Evolutionary conservation across 2,888 invertebrate genomes (phyloP).

Genomic region (Machimus atricapillus): DNA sequence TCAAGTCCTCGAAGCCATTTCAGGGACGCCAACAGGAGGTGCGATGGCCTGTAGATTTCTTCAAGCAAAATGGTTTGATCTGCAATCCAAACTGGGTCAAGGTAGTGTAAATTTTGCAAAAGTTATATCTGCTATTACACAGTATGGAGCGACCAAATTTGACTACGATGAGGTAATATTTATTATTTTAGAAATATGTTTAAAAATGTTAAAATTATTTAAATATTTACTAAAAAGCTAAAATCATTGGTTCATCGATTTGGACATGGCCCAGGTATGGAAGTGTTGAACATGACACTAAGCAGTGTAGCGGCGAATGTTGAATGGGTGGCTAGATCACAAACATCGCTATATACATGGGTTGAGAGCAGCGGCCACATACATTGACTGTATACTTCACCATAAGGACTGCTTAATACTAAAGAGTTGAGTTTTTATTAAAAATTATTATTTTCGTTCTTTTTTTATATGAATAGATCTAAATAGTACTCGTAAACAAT

Average conservation of each 20-base stretch:
- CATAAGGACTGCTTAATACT: constrained; percentile 31
- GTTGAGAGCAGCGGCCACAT: constrained; percentile 59
- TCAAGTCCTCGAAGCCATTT: constrained; percentile 62
- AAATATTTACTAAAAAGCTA: constrained; percentile 51
- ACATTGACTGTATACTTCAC: constrained; percentile 52
- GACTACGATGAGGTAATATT: constrained; percentile 62
- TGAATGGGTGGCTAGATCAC: constrained; percentile 62
- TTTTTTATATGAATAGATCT: constrained; percentile 31
- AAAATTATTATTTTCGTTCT: neutral
- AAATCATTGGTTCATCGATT: constrained; percentile 62
- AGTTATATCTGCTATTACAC: constrained; percentile 63
- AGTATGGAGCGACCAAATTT: constrained; percentile 63
- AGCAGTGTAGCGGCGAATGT: constrained; percentile 62
- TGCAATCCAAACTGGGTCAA: constrained; percentile 59
- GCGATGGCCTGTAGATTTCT: constrained; percentile 63
- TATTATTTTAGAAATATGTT: neutral
- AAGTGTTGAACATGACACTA: constrained; percentile 61
- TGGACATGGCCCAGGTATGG: constrained; percentile 62
- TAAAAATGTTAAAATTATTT: too few relatives aligned
- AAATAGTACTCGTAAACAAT: constrained; percentile 22
- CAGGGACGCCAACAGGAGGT: constrained; percentile 62
- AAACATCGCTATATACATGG: constrained; percentile 61
- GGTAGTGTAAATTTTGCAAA: constrained; percentile 62
- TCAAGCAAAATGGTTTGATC: constrained; percentile 62
- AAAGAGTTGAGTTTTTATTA: constrained; percentile 10